These are phyloP conservation scores for Tapirus terrestris DNA, from an alignment of 2,113 vertebrate species.

Conservation along the genomic window DNA sequence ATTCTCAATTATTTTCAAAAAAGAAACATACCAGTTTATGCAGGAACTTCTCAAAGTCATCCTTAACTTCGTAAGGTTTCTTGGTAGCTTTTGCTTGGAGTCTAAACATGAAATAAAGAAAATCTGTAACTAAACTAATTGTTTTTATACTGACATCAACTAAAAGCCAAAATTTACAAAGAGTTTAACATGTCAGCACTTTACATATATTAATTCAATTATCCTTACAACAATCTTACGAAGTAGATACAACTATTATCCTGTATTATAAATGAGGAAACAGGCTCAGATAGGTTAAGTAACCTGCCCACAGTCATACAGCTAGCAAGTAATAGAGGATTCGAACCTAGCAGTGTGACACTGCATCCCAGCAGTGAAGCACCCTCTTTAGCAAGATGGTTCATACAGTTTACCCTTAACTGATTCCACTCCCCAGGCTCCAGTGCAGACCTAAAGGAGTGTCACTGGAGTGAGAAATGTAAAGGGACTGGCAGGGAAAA, in stretches of 20 bases:
- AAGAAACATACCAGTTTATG: constrained; percentile 51
- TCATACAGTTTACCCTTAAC: neutral
- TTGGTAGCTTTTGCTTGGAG: constrained; percentile 59
- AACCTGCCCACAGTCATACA: neutral
- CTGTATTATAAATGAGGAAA: neutral
- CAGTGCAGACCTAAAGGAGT: neutral
- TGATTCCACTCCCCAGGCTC: neutral
- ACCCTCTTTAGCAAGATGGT: neutral
- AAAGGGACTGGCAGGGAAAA: neutral
- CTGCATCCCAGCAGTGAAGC: too few relatives aligned
- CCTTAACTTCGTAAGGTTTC: constrained; percentile 57
- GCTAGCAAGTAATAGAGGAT: neutral
- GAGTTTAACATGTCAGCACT: neutral
- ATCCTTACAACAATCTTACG: neutral
- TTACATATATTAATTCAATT: neutral
- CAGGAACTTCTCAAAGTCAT: constrained; percentile 54
- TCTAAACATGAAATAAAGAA: constrained; percentile 62
- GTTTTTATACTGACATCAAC: neutral
- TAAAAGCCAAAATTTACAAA: neutral
- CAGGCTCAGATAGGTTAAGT: neutral
- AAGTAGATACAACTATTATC: neutral
- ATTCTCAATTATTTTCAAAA: constrained; percentile 20
- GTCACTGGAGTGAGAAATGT: neutral
- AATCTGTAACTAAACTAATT: neutral
- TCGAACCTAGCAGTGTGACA: neutral